A percentile compares a stretch with the other conserved stretches of the same genome.
Evolutionary conservation across 1,140 invertebrate genomes (phyloP).

Genomic region (Dolichoris vasculosae): DNA sequence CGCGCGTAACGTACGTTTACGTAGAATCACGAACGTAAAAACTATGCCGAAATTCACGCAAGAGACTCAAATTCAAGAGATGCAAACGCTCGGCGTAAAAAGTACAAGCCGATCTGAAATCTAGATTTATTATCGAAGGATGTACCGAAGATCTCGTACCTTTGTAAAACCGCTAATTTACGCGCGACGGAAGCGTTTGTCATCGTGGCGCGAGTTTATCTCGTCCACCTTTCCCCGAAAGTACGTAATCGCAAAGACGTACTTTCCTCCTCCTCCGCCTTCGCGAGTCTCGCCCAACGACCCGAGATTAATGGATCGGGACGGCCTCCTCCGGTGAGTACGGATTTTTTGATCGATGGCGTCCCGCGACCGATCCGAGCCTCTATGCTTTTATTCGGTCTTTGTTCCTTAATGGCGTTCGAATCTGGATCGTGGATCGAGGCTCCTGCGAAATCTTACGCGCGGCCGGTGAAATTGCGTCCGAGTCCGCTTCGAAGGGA

Average conservation of each 20-base stretch:
- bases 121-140: too few species aligned
- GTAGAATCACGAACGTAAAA: too few species aligned
- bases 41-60: too few species aligned
- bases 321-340: too few species aligned
- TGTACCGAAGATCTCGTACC: too few species aligned
- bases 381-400: not conserved
- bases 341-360: slow-evolving; percentile 21
- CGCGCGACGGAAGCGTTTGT: too few species aligned
- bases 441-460: not conserved
- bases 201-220: not conserved
- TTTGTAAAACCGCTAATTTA: too few species aligned
- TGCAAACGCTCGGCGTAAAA: too few species aligned
- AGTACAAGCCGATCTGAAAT: too few species aligned
- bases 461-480: not conserved
- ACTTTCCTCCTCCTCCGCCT: not conserved
- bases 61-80: too few species aligned
- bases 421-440: not conserved
- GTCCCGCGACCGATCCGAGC: not conserved
- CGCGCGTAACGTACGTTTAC: too few species aligned
- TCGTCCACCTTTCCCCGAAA: not conserved
- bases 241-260: not conserved
- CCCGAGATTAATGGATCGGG: slow-evolving; percentile 13
- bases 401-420: slow-evolving; percentile 1
- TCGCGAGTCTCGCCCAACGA: not conserved
- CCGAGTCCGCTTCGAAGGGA: not conserved